phyloP scores from a whole-genome alignment of 2,888 invertebrate genomes.

The Scaptomyza reducta region DNA sequence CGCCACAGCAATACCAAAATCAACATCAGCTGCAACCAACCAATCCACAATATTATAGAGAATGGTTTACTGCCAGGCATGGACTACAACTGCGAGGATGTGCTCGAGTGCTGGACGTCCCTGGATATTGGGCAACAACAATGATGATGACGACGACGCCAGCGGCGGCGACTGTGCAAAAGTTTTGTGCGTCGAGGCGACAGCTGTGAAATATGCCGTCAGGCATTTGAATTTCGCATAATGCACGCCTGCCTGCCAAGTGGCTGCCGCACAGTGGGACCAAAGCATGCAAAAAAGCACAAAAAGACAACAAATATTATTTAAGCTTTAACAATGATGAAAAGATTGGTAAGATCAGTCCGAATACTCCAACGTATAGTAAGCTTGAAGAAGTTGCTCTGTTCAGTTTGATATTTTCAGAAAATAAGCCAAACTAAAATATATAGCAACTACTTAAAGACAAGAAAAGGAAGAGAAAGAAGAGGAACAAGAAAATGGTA shows the following conservation, averaged over 20 bases:
- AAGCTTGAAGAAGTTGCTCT: no score
- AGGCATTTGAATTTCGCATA: conserved; percentile 81
- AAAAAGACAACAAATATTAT: no score
- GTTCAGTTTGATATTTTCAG: no score
- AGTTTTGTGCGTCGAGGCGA: conserved; percentile 72
- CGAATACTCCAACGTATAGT: no score
- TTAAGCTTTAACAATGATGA: no score
- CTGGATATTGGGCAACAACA: conserved; percentile 34
- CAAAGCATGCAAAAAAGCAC: no score
- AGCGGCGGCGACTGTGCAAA: conserved; percentile 61
- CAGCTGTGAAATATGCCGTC: conserved; percentile 81
- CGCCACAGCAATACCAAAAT: conserved; percentile 26
- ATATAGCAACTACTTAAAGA: no score
- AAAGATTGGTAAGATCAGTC: no score
- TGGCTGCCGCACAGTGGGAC: conserved; percentile 55
- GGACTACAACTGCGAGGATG: background rate
- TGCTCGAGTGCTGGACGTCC: conserved; percentile 12
- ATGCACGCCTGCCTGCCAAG: conserved; percentile 77
- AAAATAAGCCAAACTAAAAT: no score
- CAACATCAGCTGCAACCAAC: conserved; percentile 13
- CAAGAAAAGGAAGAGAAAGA: no score
- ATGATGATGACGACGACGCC: conserved; percentile 8
- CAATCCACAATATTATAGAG: conserved; percentile 17
- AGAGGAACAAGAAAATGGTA: no score
- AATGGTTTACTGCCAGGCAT: conserved; percentile 5